Evolutionary conservation across 2,888 invertebrate genomes (phyloP).

Genomic region (Pachydiplax longipennis): DNA sequence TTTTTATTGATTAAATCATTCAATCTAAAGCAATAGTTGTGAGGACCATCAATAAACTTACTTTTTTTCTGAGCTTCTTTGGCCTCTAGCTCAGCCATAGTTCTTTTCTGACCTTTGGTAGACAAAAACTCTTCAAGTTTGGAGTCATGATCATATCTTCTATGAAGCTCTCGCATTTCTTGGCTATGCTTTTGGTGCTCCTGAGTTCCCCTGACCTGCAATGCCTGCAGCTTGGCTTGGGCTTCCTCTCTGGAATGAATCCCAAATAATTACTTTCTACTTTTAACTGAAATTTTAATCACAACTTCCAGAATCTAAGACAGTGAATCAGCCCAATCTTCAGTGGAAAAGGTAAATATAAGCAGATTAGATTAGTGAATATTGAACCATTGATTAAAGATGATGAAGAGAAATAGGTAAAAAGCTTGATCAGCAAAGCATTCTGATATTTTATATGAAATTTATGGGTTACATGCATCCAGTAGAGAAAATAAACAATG

Average conservation of each 20-base stretch:
- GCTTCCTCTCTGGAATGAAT: conserved; percentile 58
- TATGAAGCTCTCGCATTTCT: conserved; percentile 87
- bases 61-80: conserved; percentile 75
- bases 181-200: conserved; percentile 73
- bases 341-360: too few species aligned
- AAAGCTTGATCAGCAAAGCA: too few species aligned
- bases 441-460: too few species aligned
- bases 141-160: conserved; percentile 84
- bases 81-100: conserved; percentile 76
- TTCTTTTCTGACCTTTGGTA: conserved; percentile 77
- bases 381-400: too few species aligned
- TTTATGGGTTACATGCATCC: too few species aligned
- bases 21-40: neutral
- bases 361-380: too few species aligned
- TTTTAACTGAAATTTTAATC: too few species aligned
- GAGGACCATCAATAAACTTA: conserved; percentile 47
- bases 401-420: too few species aligned
- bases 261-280: neutral
- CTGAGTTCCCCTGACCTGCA: conserved; percentile 79
- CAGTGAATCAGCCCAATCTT: too few species aligned
- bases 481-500: too few species aligned
- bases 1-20: too few species aligned
- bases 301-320: too few species aligned
- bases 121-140: conserved; percentile 85
- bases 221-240: conserved; percentile 75